Evolutionary conservation across 2,888 invertebrate genomes (phyloP).

Genomic region (Patella caerulea): DNA sequence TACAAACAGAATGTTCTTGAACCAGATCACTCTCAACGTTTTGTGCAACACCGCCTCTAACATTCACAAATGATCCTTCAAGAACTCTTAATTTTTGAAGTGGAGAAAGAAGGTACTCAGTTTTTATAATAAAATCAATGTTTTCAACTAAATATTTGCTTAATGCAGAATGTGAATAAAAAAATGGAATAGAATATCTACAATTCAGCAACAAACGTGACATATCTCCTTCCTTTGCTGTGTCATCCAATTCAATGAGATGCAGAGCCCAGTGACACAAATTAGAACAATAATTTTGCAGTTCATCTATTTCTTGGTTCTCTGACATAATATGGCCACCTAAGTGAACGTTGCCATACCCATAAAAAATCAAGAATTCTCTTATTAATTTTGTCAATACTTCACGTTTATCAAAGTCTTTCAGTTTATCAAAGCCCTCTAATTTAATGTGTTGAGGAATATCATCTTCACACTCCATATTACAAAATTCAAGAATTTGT

Average conservation of each 20-base stretch:
- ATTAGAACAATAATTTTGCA: conserved; percentile 23
- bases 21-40: conserved; percentile 22
- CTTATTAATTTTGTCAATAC: conserved; percentile 7
- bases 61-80: conserved; percentile 32
- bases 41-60: conserved; percentile 20
- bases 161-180: conserved; percentile 29
- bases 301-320: conserved; percentile 17
- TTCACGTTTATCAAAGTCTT: conserved; percentile 4
- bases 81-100: conserved; percentile 27
- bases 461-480: conserved; percentile 22
- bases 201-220: conserved; percentile 25
- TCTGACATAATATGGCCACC: not conserved
- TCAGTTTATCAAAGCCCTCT: not conserved
- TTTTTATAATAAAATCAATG: conserved; percentile 32
- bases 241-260: conserved; percentile 31
- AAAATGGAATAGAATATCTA: conserved; percentile 25
- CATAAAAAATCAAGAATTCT: conserved; percentile 23
- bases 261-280: conserved; percentile 34
- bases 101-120: conserved; percentile 24
- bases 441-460: conserved; percentile 22
- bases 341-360: conserved; percentile 16
- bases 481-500: conserved; percentile 27
- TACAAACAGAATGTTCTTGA: conserved; percentile 30
- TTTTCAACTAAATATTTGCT: conserved; percentile 33
- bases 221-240: conserved; percentile 36